These are phyloP conservation scores for Pseudolaguvia tuberculata DNA, from an alignment of 2,113 vertebrate genomes.

Conservation along the genomic window DNA sequence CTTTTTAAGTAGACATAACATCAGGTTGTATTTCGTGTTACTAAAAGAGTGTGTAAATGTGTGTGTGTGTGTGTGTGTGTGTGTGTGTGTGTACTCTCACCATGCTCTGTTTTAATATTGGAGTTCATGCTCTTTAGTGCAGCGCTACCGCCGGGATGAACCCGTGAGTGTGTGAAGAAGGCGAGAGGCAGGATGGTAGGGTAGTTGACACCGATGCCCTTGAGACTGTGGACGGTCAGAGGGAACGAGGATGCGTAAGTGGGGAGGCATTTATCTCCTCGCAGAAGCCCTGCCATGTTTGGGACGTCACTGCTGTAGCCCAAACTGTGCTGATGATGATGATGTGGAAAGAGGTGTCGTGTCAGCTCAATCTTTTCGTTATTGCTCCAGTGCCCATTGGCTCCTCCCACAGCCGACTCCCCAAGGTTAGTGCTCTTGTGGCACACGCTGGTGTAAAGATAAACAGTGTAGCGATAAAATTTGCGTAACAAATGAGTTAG, in stretches of 20 bases:
- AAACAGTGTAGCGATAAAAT: constrained; percentile 70
- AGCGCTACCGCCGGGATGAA: constrained; percentile 25
- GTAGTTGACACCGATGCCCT: constrained; percentile 78
- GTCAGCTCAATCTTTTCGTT: constrained; percentile 65
- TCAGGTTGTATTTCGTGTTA: too few species aligned
- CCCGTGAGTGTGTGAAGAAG: constrained; percentile 57
- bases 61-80: constrained; percentile 6
- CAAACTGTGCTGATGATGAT: constrained; percentile 79
- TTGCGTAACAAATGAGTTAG: constrained; percentile 85
- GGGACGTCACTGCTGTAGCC: constrained; percentile 64
- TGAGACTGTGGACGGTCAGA: constrained; percentile 50
- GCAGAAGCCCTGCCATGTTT: constrained; percentile 56
- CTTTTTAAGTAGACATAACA: too few species aligned
- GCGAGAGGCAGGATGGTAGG: constrained; percentile 84
- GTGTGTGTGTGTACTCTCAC: constrained; percentile 15
- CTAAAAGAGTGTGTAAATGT: too few species aligned
- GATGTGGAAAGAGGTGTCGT: constrained; percentile 78
- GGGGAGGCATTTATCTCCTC: constrained; percentile 19
- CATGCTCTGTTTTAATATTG: constrained; percentile 75
- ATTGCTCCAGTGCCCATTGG: constrained; percentile 45
- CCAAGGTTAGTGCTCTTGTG: constrained; percentile 60
- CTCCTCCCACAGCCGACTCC: constrained; percentile 35
- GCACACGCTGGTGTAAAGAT: constrained; percentile 53
- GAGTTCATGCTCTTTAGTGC: constrained; percentile 66
- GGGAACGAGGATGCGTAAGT: constrained; percentile 29